Base-by-base conservation (phyloP, 2,113 vertebrate genomes). In the Ictalurus furcatus region DNA sequence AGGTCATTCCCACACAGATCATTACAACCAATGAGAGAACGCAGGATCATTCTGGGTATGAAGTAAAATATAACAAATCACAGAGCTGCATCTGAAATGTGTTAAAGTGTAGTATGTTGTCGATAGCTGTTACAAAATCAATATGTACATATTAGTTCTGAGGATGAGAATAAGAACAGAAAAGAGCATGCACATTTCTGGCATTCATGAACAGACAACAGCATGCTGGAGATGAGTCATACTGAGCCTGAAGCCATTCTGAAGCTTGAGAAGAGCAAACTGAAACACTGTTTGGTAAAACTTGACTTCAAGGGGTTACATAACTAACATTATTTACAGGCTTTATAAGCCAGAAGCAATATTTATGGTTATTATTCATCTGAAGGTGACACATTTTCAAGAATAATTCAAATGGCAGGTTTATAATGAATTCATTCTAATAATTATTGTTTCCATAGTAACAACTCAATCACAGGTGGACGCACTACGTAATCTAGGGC, bases 1-100 rank as follows among this genome's bases (percentile, higher is more conserved):
- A 59, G 48, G 40, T 84, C 81, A 71, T 88, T 89, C 78, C 79
- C 69, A 87, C 74, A 82, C 67, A 86, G 90, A 88, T 90, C 82
- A 88, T 88, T 71, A 91, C 63, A 87, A 89, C 88, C 85, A n/a
- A 37, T 81, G 79, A n/a, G 80, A 59, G 56, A 69, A 81, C 34
- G 79, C 86, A 69, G 37, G 19, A 48, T 23, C 69, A 2, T n/a
- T 83, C 34, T 16, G 69, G 85, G 59, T 89, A 85, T 48, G 52
- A 56, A 78, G 44, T 40, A 44, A 48, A 40, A 84, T 3, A 25
- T 1, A 88, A 19, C 30, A 2, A 37, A 73, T 78, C 63, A 14
- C 83, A 71, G 82, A 82, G 30, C 25, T 59, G 80, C 61, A 1
- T 86, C 84, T 86, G 56, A 40, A 89, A 91, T 34, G 84, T 82